Conservation (phyloP, 2,888 invertebrate species). For the Drosophila dives region DNA sequence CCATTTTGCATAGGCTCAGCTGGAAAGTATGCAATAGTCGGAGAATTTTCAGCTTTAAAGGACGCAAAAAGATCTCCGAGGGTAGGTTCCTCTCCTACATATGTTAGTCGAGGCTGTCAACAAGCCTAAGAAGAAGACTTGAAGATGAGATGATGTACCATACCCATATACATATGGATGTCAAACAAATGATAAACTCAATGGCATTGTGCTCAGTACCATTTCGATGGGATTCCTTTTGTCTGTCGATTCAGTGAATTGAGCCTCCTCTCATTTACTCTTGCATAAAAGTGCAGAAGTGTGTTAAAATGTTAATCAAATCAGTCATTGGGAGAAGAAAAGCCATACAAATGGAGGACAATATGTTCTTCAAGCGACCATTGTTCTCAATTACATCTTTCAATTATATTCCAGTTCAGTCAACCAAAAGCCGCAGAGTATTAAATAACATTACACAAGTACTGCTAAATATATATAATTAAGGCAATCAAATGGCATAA, state of each 20-base stretch:
- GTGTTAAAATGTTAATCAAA: constrained; percentile 66
- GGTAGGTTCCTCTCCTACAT: constrained; percentile 13
- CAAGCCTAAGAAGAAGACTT: constrained; percentile 4
- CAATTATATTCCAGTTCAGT: neutral
- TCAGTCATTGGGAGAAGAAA: constrained; percentile 25
- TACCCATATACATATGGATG: constrained; percentile 16
- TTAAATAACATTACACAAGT: neutral
- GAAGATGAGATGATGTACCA: constrained; percentile 19
- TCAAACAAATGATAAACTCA: constrained; percentile 20
- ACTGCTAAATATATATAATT: neutral
- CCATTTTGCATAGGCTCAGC: constrained; percentile 35
- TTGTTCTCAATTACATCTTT: constrained; percentile 20
- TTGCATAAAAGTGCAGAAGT: constrained; percentile 24
- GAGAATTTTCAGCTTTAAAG: constrained; percentile 43
- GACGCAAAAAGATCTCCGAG: constrained; percentile 6
- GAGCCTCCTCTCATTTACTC: constrained; percentile 14
- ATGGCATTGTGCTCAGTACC: constrained; percentile 44
- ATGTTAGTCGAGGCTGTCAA: constrained; percentile 11
- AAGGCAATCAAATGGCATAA: neutral
- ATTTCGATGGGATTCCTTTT: constrained; percentile 42
- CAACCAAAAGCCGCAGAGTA: neutral
- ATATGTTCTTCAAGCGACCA: constrained; percentile 9
- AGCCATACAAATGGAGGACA: constrained; percentile 20
- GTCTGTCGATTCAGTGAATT: constrained; percentile 31
- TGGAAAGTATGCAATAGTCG: neutral